Evolutionary conservation across 2,888 invertebrate species (phyloP).

Genomic region (Dusona sp.): DNA sequence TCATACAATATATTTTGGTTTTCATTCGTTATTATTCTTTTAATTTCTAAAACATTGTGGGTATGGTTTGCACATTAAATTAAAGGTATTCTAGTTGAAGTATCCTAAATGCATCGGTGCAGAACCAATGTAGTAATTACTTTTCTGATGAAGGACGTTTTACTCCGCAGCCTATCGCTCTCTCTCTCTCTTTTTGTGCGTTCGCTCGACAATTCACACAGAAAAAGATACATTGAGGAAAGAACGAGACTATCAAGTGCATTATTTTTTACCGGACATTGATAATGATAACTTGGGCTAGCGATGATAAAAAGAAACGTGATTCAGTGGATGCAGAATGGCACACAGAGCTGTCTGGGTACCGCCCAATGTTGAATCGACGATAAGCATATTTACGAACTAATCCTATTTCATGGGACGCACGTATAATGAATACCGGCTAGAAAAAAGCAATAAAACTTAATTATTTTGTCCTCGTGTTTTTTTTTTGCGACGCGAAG

Average conservation of each 20-base stretch:
- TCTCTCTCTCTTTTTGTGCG: not conserved
- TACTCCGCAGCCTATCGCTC: no score
- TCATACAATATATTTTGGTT: not conserved
- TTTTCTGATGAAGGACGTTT: not conserved
- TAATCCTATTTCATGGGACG: not conserved
- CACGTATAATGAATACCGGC: constrained; percentile 14
- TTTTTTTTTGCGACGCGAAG: not conserved
- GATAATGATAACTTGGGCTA: not conserved
- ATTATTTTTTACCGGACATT: not conserved
- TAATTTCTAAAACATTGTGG: not conserved
- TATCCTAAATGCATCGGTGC: not conserved
- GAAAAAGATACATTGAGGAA: not conserved
- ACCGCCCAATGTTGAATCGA: constrained; percentile 55
- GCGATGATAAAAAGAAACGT: constrained; percentile 7
- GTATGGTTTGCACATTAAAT: not conserved
- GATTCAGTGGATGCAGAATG: constrained; percentile 10
- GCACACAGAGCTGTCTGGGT: not conserved
- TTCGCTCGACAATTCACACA: not conserved
- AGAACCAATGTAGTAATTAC: not conserved
- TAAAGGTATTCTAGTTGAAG: not conserved
- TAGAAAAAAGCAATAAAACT: constrained; percentile 12
- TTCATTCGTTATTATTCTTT: not conserved
- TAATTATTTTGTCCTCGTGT: constrained; percentile 3
- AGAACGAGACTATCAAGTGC: not conserved
- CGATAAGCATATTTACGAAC: constrained; percentile 53